Evolutionary conservation across 2,888 invertebrate genomes (phyloP).

Genomic region (Diaprepes abbreviatus): DNA sequence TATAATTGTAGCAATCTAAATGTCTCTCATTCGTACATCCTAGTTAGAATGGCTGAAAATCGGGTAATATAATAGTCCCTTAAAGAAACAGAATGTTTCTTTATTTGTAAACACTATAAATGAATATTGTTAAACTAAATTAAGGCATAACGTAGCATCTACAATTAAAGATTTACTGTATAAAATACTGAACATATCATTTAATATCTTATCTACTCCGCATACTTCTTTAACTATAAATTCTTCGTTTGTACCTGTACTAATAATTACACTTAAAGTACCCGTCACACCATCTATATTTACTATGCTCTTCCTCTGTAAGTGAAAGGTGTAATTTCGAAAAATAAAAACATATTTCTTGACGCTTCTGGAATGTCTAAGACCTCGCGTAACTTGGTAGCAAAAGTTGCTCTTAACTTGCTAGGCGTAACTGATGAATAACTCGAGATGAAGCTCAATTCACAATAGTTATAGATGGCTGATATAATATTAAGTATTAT

Average conservation of each 20-base stretch:
- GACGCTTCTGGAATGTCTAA: conserved; percentile 11
- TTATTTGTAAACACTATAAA: too few species aligned
- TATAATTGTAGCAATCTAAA: too few species aligned
- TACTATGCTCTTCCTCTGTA: conserved; percentile 6
- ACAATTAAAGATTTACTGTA: neutral
- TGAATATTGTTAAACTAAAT: too few species aligned
- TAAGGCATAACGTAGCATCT: neutral
- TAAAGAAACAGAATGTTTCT: too few species aligned
- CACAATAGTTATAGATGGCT: conserved; percentile 38
- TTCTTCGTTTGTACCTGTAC: neutral
- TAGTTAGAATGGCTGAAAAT: too few species aligned
- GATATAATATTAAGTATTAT: conserved; percentile 35
- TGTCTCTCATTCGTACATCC: too few species aligned
- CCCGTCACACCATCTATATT: neutral
- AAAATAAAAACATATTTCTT: conserved; percentile 11
- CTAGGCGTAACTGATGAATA: conserved; percentile 32
- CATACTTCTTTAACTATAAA: neutral
- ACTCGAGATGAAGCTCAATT: conserved; percentile 30
- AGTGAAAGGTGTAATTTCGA: conserved; percentile 11
- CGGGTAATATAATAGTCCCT: too few species aligned
- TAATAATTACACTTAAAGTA: neutral
- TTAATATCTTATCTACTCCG: neutral
- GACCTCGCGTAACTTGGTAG: conserved; percentile 34
- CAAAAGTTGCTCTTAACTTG: conserved; percentile 23
- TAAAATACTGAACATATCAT: neutral